phyloP scores from a whole-genome alignment of 1,140 invertebrate genomes.

The Helicoverpa zea region DNA sequence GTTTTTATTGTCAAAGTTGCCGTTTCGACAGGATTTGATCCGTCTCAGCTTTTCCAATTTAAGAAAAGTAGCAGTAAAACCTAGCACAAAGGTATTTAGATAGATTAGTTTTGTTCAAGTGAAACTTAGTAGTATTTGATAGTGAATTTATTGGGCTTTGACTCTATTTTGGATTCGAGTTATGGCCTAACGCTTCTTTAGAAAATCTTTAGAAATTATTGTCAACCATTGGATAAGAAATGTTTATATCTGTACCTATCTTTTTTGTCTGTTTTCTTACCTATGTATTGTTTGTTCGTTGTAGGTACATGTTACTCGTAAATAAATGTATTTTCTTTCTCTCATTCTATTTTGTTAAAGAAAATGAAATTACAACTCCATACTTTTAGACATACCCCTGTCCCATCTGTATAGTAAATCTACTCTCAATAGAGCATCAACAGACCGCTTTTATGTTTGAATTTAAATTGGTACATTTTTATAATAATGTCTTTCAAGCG shows the following conservation, averaged over 20 bases:
- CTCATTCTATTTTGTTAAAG: too few relatives aligned
- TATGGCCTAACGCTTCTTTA: neutral
- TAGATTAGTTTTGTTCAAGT: constrained; percentile 49
- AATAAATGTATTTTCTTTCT: too few relatives aligned
- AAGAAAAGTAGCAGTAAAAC: constrained; percentile 76
- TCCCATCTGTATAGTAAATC: constrained; percentile 41
- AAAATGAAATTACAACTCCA: neutral
- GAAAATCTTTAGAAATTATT: neutral
- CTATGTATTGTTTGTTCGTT: too few relatives aligned
- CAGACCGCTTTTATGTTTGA: constrained; percentile 73
- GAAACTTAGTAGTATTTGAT: constrained; percentile 34
- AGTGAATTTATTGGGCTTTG: neutral
- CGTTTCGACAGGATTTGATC: constrained; percentile 66
- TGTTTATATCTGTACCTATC: too few relatives aligned
- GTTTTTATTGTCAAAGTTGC: constrained; percentile 82
- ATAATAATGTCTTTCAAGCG: constrained; percentile 81
- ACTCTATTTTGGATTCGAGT: neutral
- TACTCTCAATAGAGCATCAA: constrained; percentile 39
- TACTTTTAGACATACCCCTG: neutral
- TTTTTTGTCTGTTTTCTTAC: too few relatives aligned
- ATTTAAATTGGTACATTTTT: constrained; percentile 85
- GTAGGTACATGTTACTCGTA: too few relatives aligned
- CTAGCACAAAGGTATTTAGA: constrained; percentile 49
- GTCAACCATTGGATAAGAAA: too few relatives aligned
- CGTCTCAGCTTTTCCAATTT: constrained; percentile 82